Percentiles rank a stretch among this genome's conserved stretches.
Evolutionary conservation across 2,113 vertebrate species (phyloP).

Genomic region (Eudyptes chrysolophus): DNA sequence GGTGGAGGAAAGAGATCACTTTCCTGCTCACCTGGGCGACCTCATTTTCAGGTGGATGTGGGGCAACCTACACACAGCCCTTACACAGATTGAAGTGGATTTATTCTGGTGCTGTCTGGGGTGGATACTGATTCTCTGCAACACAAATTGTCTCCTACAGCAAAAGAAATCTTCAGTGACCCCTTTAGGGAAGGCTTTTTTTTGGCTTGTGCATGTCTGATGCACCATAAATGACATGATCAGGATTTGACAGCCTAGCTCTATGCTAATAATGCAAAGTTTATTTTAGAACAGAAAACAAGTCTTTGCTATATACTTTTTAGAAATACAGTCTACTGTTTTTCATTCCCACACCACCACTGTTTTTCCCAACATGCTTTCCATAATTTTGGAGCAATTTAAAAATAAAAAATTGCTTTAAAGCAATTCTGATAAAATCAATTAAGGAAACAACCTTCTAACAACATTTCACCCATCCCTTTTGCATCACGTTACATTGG

Average conservation of each 20-base stretch:
- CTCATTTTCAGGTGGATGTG: neutral
- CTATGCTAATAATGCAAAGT: neutral
- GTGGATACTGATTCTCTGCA: neutral
- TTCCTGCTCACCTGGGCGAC: neutral
- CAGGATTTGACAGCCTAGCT: neutral
- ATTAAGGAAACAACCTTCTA: neutral
- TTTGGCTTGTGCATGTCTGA: neutral
- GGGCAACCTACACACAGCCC: neutral
- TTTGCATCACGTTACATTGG: neutral
- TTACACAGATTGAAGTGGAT: neutral
- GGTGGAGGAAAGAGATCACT: fast-evolving
- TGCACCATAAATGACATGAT: neutral
- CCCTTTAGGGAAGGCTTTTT: neutral
- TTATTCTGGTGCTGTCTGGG: neutral
- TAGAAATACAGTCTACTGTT: neutral
- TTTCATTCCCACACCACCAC: neutral
- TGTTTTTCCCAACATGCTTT: neutral
- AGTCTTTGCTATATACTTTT: neutral
- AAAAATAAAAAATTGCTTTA: neutral
- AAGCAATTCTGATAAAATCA: neutral
- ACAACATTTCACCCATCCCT: neutral
- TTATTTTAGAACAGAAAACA: neutral
- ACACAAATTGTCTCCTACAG: neutral
- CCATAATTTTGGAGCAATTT: neutral
- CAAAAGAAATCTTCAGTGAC: neutral